These are phyloP conservation scores for Trichogramma dendrolimi DNA, from an alignment of 2,888 invertebrate genomes.

Conservation along the genomic window DNA sequence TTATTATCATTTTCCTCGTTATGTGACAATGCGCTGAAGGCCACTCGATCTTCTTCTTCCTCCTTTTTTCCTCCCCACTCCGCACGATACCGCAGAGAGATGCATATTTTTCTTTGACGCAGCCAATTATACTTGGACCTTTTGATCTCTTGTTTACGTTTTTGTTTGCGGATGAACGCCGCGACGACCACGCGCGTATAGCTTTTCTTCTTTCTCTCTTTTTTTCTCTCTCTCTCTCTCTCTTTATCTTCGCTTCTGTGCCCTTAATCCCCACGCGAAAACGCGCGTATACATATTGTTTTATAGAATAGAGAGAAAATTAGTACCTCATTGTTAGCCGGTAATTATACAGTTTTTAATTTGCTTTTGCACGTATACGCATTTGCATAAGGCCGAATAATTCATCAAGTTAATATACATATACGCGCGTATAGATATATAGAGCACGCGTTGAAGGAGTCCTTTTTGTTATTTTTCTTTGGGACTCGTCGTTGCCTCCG, in stretches of 20 bases:
- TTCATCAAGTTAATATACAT: background rate
- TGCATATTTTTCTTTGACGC: too few species aligned
- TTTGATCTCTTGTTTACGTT: background rate
- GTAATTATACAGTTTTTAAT: background rate
- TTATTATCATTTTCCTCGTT: too few species aligned
- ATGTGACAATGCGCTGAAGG: background rate
- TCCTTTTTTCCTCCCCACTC: background rate
- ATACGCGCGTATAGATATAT: slow-evolving; percentile 1
- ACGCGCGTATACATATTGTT: background rate
- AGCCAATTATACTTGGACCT: too few species aligned
- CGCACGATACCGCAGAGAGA: too few species aligned
- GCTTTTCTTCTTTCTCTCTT: background rate
- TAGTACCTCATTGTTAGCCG: too few species aligned
- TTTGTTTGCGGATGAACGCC: background rate
- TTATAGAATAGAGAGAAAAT: too few species aligned
- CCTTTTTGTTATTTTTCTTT: background rate
- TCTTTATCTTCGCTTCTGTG: background rate
- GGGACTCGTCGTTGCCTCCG: background rate
- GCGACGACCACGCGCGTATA: background rate
- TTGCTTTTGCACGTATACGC: background rate
- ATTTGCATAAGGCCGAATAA: background rate
- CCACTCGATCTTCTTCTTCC: background rate
- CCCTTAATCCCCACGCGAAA: background rate
- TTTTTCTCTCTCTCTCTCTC: background rate
- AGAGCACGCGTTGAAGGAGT: background rate